These are phyloP conservation scores for Oryzias curvinotus DNA, from an alignment of 2,113 vertebrate species.

Conservation along the genomic window DNA sequence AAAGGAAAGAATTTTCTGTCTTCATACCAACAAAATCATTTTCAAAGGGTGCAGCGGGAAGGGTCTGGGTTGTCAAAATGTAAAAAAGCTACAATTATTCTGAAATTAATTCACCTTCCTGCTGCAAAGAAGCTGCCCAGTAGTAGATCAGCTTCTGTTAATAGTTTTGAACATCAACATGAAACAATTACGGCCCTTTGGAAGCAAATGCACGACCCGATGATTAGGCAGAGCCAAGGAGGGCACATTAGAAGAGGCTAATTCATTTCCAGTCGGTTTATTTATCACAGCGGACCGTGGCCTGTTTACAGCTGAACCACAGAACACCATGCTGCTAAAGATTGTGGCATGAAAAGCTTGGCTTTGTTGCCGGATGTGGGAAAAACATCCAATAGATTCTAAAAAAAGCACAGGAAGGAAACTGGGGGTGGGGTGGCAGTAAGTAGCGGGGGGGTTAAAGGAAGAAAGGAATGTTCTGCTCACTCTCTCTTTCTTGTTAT, in stretches of 20 bases:
- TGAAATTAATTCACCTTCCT: no score
- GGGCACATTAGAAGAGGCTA: constrained; percentile 1
- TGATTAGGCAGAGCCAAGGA: constrained; percentile 2
- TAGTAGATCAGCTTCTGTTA: no score
- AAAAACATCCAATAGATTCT: constrained; percentile 89
- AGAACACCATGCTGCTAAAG: constrained; percentile 63
- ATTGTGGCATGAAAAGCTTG: constrained; percentile 86
- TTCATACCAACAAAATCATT: no score
- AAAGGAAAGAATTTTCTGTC: no score
- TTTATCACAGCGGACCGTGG: constrained; percentile 57
- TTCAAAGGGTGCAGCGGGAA: no score
- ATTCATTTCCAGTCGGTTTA: constrained; percentile 23
- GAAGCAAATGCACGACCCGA: neutral
- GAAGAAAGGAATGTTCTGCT: constrained; percentile 89
- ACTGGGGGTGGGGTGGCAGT: constrained; percentile 86
- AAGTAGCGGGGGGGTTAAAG: constrained; percentile 77
- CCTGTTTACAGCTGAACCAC: constrained; percentile 49
- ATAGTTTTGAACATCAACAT: neutral
- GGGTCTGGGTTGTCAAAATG: no score
- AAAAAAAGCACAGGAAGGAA: constrained; percentile 99
- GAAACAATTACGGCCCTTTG: constrained; percentile 7
- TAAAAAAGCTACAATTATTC: no score
- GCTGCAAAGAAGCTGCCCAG: no score
- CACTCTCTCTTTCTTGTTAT: constrained; percentile 69
- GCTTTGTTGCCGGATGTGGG: constrained; percentile 95